Conservation (phyloP, 2,797 vertebrate genomes). For the Sebastiscus albofasciatus region DNA sequence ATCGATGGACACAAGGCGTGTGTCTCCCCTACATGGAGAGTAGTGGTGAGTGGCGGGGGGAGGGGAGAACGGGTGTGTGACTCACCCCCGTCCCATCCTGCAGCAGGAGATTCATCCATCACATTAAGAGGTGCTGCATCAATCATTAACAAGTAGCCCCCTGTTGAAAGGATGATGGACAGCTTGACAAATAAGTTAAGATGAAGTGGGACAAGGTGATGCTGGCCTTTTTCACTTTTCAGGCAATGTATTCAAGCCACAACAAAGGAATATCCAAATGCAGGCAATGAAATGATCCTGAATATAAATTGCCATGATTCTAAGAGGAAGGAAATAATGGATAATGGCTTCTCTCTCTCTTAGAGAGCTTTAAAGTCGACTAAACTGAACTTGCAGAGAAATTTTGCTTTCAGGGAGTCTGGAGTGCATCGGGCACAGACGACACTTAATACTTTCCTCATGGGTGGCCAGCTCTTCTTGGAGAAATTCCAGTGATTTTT, state of each 20-base stretch:
- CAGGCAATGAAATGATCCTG: constrained; percentile 37
- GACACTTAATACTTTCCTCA: constrained; percentile 60
- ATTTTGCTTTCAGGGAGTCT: constrained; percentile 43
- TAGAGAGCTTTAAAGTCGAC: constrained; percentile 46
- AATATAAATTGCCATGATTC: constrained; percentile 46
- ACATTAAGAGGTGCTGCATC: constrained; percentile 81
- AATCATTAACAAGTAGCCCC: constrained; percentile 81
- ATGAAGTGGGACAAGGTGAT: constrained; percentile 76
- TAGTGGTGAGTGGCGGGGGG: constrained; percentile 33
- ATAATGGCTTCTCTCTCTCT: constrained; percentile 38
- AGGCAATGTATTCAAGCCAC: constrained; percentile 51
- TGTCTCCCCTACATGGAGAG: constrained; percentile 49
- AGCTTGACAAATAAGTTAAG: constrained; percentile 80
- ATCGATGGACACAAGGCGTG: constrained; percentile 68
- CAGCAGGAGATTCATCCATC: constrained; percentile 76
- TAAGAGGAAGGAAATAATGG: constrained; percentile 46
- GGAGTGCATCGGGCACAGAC: constrained; percentile 18
- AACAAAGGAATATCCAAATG: constrained; percentile 48
- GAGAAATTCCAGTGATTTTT: constrained; percentile 35
- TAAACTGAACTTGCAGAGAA: constrained; percentile 37
- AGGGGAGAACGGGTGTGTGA: constrained; percentile 39
- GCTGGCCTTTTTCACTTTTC: constrained; percentile 60
- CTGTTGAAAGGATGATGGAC: constrained; percentile 78
- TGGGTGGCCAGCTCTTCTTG: constrained; percentile 56
- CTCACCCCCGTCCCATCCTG: constrained; percentile 68